Base-by-base conservation (phyloP, 1,140 invertebrate genomes). In the Scaptomyza pallida region DNA sequence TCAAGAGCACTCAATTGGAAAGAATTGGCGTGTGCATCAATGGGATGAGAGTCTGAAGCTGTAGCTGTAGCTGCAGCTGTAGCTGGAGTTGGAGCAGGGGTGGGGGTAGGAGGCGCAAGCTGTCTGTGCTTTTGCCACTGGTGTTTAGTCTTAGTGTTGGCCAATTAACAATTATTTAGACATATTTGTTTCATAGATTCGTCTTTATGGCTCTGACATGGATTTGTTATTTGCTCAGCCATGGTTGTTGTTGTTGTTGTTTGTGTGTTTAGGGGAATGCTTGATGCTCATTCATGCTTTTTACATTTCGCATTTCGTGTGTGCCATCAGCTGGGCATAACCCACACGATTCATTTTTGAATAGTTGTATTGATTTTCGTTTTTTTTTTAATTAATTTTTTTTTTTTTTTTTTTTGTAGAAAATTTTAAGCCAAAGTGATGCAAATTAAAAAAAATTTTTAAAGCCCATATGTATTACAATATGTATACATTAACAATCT, bases 21-120 rank as follows among this genome's bases (percentile, higher is more conserved):
- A 89, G 51, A 79, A 75, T 74, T 90, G 73, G 83, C 89, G 89
- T 90, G 89, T 90, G 89, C 67, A 52, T 64, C 75, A 50, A 79
- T 68, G 50, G 44, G 75, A 73, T 51, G 70, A 71, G 48, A 21
- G 16, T n/a, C n/a, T 45, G 21, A 21, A 15, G 6, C 2, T 10
- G 12, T n/a, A n/a, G n/a, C n/a, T n/a, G n/a, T n/a, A n/a, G n/a
- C n/a, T n/a, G n/a, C n/a, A n/a, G 16, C 23, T 4, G 10, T 0
- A 30, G 19, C 3, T 21, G 44, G 5, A 9, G 15, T 8, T 30
- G 26, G 26, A 30, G 26, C 1, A 9, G 35, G 35, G 15, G 10
- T n/a, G 5, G 19, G 30, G n/a, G n/a, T n/a, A 33, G 35, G 30
- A 40, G 35, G 47, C 5, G 41, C 19, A 57, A 35, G 43, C 44